Base-by-base conservation (phyloP, 2,888 invertebrate species). In the Dynastes grantii region DNA sequence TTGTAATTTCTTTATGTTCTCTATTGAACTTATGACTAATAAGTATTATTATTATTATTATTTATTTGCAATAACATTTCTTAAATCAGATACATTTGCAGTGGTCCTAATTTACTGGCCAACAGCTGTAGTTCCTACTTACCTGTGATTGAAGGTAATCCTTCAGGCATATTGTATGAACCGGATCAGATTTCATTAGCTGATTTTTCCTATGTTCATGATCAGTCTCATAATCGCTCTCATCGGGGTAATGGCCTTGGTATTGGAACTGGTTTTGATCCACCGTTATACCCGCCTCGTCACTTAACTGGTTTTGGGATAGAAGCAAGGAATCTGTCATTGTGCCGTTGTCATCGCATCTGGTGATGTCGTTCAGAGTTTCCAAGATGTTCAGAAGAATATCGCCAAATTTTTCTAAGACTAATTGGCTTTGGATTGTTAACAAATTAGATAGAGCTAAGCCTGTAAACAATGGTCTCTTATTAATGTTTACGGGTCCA, bases 341-440 rank as follows among this genome's bases (percentile, higher is more conserved):
- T 53, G 88, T 87, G n/a, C 92, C 93, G 81, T 88, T 90, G 55
- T 94, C 93, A 83, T 95, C 94, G 32, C 91, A 91, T 85, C 92
- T 93, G 88, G 94, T 94, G 65, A 96, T 92, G 85, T 97, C 97
- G 86, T 95, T 94, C 64, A 97, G 89, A 0, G 94, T 92, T 88
- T 96, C 95, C 1, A 94, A 91, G 79, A 96, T 91, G 84, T 93
- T 93, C 61, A 94, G 90, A 84, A 97, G 90, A 64, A 97, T 94
- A 37, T 91, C 92, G 45, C 93, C 92, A 86, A 96, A 94, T 82
- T 93, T 90, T 84, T 94, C 92, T 78, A 95, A 88, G 61, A 96
- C 92, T 32, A 92, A 90, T 78, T 92, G 89, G 85, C 93, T 94
- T 85, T 93, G 93, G 64, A 93, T 91, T 67, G 95, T 93, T 79